These are phyloP conservation scores for Drosophila triauraria DNA, from an alignment of 1,140 invertebrate species.

Conservation along the genomic window DNA sequence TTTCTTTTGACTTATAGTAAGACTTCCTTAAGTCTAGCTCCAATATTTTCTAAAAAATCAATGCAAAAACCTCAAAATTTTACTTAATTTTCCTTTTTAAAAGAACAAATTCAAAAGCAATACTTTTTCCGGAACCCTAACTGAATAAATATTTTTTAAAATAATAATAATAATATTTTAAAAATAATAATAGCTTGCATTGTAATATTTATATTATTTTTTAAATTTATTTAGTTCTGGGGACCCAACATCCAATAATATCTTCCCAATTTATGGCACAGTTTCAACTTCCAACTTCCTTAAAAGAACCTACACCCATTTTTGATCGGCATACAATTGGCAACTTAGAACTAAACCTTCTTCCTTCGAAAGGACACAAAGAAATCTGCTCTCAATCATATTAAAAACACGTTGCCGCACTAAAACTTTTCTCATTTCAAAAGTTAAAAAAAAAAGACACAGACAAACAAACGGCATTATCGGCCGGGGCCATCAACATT, in stretches of 20 bases:
- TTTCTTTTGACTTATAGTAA: background rate
- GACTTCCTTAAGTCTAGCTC: background rate
- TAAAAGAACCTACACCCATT: too few species aligned
- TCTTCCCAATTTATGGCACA: background rate
- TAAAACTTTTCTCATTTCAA: conserved; percentile 82
- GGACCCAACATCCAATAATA: background rate
- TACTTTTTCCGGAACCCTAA: too few species aligned
- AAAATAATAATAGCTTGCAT: too few species aligned
- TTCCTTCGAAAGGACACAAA: background rate
- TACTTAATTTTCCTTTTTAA: too few species aligned
- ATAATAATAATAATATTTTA: too few species aligned
- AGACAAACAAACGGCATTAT: conserved; percentile 80
- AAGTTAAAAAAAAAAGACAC: conserved; percentile 67
- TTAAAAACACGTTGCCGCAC: conserved; percentile 59
- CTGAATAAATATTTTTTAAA: too few species aligned
- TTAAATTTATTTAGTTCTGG: background rate
- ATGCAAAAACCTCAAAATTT: too few species aligned
- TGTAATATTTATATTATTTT: too few species aligned
- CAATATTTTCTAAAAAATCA: too few species aligned
- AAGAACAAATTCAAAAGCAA: too few species aligned
- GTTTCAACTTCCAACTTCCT: too few species aligned
- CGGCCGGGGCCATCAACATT: conserved; percentile 67
- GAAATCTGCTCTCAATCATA: conserved; percentile 35
- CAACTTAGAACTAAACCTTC: too few species aligned
- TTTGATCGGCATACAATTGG: conserved; percentile 3